Evolutionary conservation across 2,888 invertebrate genomes (phyloP).

Genomic region (Panorpa germanica): DNA sequence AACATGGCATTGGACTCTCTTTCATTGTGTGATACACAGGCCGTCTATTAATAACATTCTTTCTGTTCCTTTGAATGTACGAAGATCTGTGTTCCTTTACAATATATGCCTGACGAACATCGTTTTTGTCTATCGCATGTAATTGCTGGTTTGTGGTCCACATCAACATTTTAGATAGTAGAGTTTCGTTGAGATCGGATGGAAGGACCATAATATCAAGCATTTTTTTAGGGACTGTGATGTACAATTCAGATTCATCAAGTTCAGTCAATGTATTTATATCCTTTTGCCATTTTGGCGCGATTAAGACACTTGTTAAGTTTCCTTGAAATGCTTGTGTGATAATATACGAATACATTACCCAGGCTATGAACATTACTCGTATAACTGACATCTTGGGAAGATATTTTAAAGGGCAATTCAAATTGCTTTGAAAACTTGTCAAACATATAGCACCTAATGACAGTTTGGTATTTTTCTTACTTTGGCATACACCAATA

Average conservation of each 20-base stretch:
- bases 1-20: conserved; percentile 34
- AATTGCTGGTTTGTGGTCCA: conserved; percentile 22
- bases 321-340: conserved; percentile 21
- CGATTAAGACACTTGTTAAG: conserved; percentile 21
- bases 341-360: conserved; percentile 20
- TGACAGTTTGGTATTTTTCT: background rate
- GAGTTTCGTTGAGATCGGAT: conserved; percentile 25
- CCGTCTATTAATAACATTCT: conserved; percentile 21
- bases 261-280: conserved; percentile 18
- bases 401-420: conserved; percentile 15
- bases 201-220: conserved; percentile 21
- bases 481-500: background rate
- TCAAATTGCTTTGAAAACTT: no score
- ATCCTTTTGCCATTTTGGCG: conserved; percentile 18
- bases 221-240: conserved; percentile 3
- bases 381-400: conserved; percentile 14
- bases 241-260: conserved; percentile 15
- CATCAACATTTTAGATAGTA: background rate
- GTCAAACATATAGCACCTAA: no score
- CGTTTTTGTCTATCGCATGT: conserved; percentile 25
- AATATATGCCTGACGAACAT: conserved; percentile 28
- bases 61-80: conserved; percentile 16
- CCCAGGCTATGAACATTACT: conserved; percentile 19
- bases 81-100: conserved; percentile 26
- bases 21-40: conserved; percentile 28